Base-by-base conservation (phyloP, 2,888 invertebrate species). In the Eristalis pertinax region DNA sequence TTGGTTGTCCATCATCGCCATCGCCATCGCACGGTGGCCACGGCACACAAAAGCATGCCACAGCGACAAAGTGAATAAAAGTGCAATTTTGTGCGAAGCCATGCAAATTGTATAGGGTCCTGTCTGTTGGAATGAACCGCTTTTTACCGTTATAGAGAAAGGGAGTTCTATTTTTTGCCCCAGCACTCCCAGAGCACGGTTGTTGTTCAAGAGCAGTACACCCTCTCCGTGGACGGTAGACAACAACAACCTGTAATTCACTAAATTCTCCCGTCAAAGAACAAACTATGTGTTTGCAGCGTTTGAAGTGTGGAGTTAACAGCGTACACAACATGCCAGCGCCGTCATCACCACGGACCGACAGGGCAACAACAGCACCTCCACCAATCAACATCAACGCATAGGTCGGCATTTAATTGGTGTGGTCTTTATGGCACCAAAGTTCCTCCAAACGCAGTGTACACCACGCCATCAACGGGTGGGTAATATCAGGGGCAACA, bases 361-460 rank as follows among this genome's bases (percentile, higher is more conserved):
- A 70, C 82, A 58, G 70, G 65, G 70, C 76, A 67, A 65, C 63
- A 50, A 64, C 74, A 74, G 41, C 83, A 67, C 83, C 72, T 75
- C 75, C 75, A 79, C 86, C 79, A 83, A 84, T 87, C 86, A 79
- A 78, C 83, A 75, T 75, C 83, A 78, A 87, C 83, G 86, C 86
- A 87, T 87, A 78, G 83, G 86, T 79, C 86, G 75, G 79, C 86
- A 76, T 84, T 79, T 87, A 87, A 87, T 87, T 83, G 86, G 83
- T 87, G 84, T 84, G 86, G 86, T 87, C 79, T 79, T 84, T 84
- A 87, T 87, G 84, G 79, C 79, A 87, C 86, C 86, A 84, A 84
- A 75, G 86, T 87, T 84, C 83, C 84, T 67, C 84, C 56, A 83
- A 87, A 84, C 84, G 86, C 86, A 86, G 65, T 83, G 63, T 56